Percentiles rank a stretch among this genome's conserved stretches.
Evolutionary conservation across 2,888 invertebrate species (phyloP).

Genomic region (Zygogramma bicolorata): DNA sequence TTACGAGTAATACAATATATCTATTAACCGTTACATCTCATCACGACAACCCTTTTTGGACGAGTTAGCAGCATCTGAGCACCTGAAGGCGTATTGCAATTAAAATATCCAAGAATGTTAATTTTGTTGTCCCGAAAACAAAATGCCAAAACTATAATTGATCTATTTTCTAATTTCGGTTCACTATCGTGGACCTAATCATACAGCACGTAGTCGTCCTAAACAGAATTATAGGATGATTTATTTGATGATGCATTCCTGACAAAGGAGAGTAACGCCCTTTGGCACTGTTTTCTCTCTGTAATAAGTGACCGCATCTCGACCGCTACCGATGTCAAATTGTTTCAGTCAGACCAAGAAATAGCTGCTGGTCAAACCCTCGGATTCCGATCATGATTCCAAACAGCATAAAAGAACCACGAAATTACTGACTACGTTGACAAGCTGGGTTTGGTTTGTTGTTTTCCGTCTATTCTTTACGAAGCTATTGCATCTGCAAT

Average conservation of each 20-base stretch:
- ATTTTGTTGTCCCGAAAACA: neutral
- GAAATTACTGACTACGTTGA: constrained; percentile 14
- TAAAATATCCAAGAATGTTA: neutral
- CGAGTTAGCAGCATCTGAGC: too few relatives aligned
- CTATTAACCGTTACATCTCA: too few relatives aligned
- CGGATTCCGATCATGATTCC: constrained; percentile 13
- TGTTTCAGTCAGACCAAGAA: constrained; percentile 14
- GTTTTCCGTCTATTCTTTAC: neutral
- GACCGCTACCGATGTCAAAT: constrained; percentile 51
- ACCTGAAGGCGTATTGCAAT: too few relatives aligned
- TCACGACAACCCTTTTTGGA: too few relatives aligned
- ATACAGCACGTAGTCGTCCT: constrained; percentile 28
- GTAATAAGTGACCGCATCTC: constrained; percentile 43
- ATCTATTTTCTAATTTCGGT: neutral
- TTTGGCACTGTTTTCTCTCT: constrained; percentile 48
- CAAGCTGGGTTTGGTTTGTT: neutral
- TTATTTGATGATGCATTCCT: constrained; percentile 49
- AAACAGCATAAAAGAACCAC: constrained; percentile 18
- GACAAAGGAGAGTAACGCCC: constrained; percentile 48
- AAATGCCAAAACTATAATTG: constrained; percentile 14
- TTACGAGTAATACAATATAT: too few relatives aligned
- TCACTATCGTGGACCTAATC: neutral
- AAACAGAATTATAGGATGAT: constrained; percentile 45
- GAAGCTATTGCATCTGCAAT: too few relatives aligned
- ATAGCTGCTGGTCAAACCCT: constrained; percentile 13